Conservation (phyloP, 1,140 invertebrate species). For the Lutraria rhynchaena region DNA sequence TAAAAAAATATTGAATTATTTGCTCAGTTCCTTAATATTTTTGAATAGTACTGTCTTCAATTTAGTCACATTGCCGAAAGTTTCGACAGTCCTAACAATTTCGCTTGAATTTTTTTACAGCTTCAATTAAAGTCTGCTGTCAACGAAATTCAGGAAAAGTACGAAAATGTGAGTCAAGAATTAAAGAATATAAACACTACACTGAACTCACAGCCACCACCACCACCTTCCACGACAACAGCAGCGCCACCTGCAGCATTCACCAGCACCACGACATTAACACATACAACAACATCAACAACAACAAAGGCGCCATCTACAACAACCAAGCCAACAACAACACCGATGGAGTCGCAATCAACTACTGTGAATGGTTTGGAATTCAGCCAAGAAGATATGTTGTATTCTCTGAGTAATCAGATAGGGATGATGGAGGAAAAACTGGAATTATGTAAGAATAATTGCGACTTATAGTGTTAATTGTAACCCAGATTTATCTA, state of each 20-base stretch:
- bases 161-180: constrained; percentile 4
- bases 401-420: constrained; percentile 43
- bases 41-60: no score
- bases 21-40: no score
- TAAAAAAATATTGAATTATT: no score
- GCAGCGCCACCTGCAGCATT: not conserved
- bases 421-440: constrained; percentile 50
- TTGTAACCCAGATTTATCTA: no score
- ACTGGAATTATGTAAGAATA: constrained; percentile 38
- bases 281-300: not conserved
- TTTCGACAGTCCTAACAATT: no score
- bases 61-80: no score
- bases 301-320: not conserved
- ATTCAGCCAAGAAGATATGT: constrained; percentile 2
- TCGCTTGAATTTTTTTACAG: no score
- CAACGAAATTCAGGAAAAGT: not conserved
- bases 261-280: not conserved
- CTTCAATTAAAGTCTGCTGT: not conserved
- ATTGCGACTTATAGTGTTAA: no score
- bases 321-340: not conserved
- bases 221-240: not conserved
- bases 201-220: not conserved
- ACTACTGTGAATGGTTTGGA: not conserved
- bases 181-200: not conserved
- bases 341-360: not conserved